A percentile compares a stretch with the other conserved stretches of the same genome.
These are phyloP conservation scores for Mastomys natalensis DNA, from an alignment of 2,113 vertebrate species.

Conservation along the genomic window DNA sequence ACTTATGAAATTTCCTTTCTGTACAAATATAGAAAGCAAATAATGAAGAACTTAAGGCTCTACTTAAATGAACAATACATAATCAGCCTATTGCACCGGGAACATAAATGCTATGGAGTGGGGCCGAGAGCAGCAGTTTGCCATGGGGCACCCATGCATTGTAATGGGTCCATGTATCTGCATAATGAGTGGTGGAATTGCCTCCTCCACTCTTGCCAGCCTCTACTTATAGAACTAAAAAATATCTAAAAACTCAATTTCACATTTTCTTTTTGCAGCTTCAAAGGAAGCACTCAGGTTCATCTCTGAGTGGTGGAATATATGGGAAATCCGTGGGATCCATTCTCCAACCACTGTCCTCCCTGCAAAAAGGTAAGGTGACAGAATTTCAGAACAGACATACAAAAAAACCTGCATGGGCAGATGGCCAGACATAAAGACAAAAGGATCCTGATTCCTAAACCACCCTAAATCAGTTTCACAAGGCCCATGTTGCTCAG, in stretches of 20 bases:
- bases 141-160: neutral
- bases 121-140: neutral
- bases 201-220: slow-evolving; percentile 5
- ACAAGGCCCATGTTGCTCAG: neutral
- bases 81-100: slow-evolving; percentile 63
- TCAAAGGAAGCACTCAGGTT: neutral
- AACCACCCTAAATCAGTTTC: neutral
- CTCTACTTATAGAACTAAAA: slow-evolving; percentile 16
- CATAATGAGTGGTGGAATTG: slow-evolving; percentile 39
- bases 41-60: slow-evolving; percentile 61
- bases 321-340: neutral
- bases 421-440: neutral
- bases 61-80: slow-evolving; percentile 69
- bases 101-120: neutral
- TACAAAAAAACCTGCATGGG: neutral
- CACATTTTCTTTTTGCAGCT: slow-evolving; percentile 21
- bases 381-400: neutral
- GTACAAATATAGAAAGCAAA: slow-evolving; percentile 65
- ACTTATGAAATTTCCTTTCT: slow-evolving; percentile 54
- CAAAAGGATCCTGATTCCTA: neutral
- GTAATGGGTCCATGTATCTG: neutral
- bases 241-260: slow-evolving; percentile 33
- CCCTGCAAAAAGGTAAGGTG: neutral
- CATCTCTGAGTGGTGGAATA: neutral
- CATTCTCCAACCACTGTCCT: neutral